Conservation (phyloP, 1,140 invertebrate species). For the Vollenhovia emeryi region DNA sequence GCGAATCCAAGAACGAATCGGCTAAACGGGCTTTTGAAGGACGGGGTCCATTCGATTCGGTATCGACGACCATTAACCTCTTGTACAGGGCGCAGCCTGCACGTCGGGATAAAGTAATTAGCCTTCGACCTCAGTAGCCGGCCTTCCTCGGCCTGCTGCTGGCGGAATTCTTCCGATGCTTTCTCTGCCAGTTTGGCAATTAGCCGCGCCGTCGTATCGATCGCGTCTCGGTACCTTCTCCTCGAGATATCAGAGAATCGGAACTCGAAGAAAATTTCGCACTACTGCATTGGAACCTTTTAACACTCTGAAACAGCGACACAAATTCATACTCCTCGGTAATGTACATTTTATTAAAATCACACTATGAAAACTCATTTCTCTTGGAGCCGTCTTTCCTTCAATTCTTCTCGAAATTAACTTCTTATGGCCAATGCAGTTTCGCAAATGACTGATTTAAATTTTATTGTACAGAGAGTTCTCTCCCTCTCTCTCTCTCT, state of each 20-base stretch:
- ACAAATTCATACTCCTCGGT: not conserved
- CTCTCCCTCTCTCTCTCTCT: no score
- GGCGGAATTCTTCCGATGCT: constrained; percentile 60
- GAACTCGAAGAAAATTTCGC: not conserved
- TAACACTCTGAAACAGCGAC: not conserved
- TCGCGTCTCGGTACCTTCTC: constrained; percentile 23
- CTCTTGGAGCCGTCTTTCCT: no score
- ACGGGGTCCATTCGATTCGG: constrained; percentile 62
- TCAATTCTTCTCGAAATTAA: not conserved
- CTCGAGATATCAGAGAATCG: not conserved
- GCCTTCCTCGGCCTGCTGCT: constrained; percentile 50
- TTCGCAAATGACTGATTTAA: not conserved
- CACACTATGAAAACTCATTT: not conserved
- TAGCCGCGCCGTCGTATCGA: constrained; percentile 73
- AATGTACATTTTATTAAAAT: not conserved
- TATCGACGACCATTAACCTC: constrained; percentile 70
- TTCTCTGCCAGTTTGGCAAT: constrained; percentile 76
- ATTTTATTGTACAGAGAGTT: not conserved
- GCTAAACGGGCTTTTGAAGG: constrained; percentile 45
- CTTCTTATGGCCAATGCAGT: not conserved
- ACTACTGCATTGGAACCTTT: not conserved
- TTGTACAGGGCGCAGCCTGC: constrained; percentile 56
- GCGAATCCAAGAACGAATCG: constrained; percentile 54
- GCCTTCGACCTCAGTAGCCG: constrained; percentile 66
- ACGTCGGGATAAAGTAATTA: constrained; percentile 81